Conservation (phyloP, 2,113 vertebrate genomes). For the Urocynchramus pylzowi region DNA sequence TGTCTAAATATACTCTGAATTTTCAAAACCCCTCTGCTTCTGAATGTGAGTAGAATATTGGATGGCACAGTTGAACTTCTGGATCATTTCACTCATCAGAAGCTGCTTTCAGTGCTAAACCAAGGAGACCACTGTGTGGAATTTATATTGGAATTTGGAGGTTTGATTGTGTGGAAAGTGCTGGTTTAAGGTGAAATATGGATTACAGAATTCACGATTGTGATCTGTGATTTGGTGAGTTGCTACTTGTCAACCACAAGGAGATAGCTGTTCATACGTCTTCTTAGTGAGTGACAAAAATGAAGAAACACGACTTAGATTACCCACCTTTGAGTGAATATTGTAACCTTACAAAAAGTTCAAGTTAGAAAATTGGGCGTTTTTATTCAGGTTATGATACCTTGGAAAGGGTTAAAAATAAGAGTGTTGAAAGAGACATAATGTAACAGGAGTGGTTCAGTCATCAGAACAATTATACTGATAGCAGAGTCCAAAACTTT, state of each 20-base stretch:
- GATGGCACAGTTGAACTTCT: neutral
- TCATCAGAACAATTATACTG: neutral
- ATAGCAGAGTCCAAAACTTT: neutral
- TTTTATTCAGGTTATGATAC: neutral
- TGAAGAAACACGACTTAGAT: neutral
- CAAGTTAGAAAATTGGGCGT: neutral
- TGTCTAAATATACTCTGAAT: neutral
- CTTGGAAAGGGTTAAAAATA: neutral
- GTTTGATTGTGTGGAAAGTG: neutral
- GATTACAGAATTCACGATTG: neutral
- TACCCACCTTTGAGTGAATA: neutral
- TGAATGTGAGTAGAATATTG: neutral
- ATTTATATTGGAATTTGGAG: neutral
- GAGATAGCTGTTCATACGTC: neutral
- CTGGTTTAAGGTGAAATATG: neutral
- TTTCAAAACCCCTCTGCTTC: neutral
- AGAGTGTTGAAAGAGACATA: neutral
- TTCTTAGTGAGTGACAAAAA: neutral
- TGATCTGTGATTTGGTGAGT: neutral
- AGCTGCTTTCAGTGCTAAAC: neutral
- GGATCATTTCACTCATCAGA: neutral
- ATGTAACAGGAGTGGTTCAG: neutral
- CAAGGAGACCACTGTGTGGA: neutral
- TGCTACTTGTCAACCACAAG: neutral
- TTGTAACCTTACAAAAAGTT: neutral